These are phyloP conservation scores for Ardeotis arabs DNA, from an alignment of 2,113 vertebrate species.

Conservation along the genomic window DNA sequence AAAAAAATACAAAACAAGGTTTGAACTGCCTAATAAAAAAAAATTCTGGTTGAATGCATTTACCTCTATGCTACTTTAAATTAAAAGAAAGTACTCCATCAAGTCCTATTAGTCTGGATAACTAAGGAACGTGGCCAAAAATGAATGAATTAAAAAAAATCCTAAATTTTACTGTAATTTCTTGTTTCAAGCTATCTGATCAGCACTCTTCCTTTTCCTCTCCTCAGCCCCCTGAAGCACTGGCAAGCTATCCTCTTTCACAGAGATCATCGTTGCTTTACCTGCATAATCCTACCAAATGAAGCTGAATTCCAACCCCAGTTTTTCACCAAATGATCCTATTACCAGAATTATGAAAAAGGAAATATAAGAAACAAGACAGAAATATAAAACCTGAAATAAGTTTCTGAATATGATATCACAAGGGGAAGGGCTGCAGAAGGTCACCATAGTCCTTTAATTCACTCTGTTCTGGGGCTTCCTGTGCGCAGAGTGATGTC, in stretches of 20 bases:
- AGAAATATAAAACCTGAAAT: neutral
- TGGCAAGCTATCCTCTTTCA: neutral
- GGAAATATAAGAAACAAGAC: neutral
- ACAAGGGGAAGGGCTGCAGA: neutral
- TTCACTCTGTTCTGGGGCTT: neutral
- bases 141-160: neutral
- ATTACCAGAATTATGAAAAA: neutral
- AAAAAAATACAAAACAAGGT: neutral
- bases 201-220: neutral
- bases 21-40: neutral
- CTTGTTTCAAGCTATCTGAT: neutral
- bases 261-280: accelerated
- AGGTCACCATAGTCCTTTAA: neutral
- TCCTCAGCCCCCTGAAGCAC: neutral
- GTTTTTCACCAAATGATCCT: neutral
- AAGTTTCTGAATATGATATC: neutral
- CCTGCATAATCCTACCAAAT: neutral
- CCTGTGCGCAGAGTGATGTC: neutral
- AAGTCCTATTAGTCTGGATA: neutral
- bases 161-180: neutral
- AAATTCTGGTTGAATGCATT: neutral
- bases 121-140: neutral
- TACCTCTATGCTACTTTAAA: neutral
- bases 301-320: neutral
- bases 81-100: neutral